Evolutionary conservation across 1,140 invertebrate species (phyloP).

Genomic region (Colletes gigas): DNA sequence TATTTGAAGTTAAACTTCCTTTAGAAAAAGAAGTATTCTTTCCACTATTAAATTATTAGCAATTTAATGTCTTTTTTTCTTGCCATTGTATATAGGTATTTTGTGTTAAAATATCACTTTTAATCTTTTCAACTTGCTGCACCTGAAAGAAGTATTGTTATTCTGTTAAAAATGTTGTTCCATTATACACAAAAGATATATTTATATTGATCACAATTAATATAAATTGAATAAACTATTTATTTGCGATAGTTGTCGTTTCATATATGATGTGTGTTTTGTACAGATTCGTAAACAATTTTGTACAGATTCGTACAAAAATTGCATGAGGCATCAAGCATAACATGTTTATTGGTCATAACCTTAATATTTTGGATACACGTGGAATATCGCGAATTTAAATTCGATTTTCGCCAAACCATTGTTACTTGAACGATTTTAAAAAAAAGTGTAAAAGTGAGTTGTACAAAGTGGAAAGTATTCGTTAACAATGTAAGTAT

Average conservation of each 20-base stretch:
- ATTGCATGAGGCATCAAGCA: background rate
- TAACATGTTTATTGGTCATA: slow-evolving; percentile 4
- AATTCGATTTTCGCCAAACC: background rate
- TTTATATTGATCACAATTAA: background rate
- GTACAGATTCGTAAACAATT: background rate
- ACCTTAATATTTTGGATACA: slow-evolving; percentile 27
- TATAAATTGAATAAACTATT: background rate
- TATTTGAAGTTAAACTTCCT: slow-evolving; percentile 47
- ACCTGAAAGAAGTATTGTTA: slow-evolving; percentile 23
- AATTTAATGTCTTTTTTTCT: slow-evolving; percentile 53
- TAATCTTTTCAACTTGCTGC: slow-evolving; percentile 26
- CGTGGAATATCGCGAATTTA: background rate
- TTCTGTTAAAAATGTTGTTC: background rate
- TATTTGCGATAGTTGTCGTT: background rate
- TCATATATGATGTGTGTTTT: background rate
- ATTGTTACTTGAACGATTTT: background rate
- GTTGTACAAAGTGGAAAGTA: background rate
- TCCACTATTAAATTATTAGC: slow-evolving; percentile 12
- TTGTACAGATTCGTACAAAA: no score
- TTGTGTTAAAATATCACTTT: slow-evolving; percentile 26
- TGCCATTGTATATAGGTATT: slow-evolving; percentile 49
- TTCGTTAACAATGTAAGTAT: slow-evolving; percentile 24
- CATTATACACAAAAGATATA: background rate
- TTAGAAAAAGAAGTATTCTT: slow-evolving; percentile 37
- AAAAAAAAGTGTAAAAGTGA: slow-evolving; percentile 1